Conservation (phyloP, 2,888 invertebrate species). For the Athrips mouffetella region DNA sequence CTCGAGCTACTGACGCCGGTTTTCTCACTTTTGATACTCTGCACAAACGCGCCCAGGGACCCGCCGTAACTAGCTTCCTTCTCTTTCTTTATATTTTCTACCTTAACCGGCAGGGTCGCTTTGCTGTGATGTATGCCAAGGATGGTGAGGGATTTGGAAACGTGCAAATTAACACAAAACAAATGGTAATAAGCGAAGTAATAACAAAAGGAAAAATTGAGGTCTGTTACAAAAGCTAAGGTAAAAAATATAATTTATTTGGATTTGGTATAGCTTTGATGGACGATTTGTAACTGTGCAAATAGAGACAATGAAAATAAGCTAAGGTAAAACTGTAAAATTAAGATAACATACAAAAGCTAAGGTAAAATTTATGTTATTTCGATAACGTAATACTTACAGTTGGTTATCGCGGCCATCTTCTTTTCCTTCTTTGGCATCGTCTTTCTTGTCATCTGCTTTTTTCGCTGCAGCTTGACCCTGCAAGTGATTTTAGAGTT, state of each 20-base stretch:
- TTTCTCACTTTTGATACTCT: background rate
- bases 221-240: background rate
- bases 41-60: background rate
- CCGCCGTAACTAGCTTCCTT: background rate
- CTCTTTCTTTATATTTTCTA: constrained; percentile 29
- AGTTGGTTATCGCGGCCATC: constrained; percentile 90
- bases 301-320: background rate
- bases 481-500: constrained; percentile 23
- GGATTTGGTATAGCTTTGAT: background rate
- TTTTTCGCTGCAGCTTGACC: constrained; percentile 39
- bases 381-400: constrained; percentile 66
- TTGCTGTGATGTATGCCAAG: constrained; percentile 15
- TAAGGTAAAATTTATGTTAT: background rate
- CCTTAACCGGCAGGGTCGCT: constrained; percentile 27
- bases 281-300: background rate
- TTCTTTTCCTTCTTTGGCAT: constrained; percentile 80
- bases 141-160: background rate
- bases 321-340: background rate
- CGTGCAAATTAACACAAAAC: background rate
- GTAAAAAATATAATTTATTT: background rate
- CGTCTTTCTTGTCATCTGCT: constrained; percentile 55
- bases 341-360: too few relatives aligned
- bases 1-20: background rate
- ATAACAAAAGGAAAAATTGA: background rate
- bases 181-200: background rate